Conservation (phyloP, 2,888 invertebrate species). For the Crepidodera aurea region DNA sequence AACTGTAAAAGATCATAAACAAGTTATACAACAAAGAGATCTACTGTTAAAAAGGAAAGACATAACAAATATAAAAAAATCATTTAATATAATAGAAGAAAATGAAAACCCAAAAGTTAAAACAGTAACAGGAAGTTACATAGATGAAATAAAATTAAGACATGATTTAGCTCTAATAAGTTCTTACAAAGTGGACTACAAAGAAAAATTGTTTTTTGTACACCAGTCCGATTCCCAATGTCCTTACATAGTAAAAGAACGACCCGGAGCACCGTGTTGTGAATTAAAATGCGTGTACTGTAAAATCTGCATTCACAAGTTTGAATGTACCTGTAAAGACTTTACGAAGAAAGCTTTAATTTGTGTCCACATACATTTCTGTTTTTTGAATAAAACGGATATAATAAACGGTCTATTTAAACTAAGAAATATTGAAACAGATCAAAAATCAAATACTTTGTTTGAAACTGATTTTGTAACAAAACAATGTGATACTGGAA, state of each 20-base stretch:
- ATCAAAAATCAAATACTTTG: not conserved
- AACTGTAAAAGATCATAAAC: not conserved
- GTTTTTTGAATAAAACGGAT: not conserved
- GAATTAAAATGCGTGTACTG: not conserved
- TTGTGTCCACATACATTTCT: constrained; percentile 3
- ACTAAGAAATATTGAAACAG: too few species aligned
- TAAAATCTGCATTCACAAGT: not conserved
- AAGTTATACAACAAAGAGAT: constrained; percentile 1
- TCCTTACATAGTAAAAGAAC: not conserved
- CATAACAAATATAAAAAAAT: not conserved
- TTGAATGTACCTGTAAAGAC: not conserved
- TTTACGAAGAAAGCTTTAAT: not conserved
- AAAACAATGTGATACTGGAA: too few species aligned
- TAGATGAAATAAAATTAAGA: not conserved
- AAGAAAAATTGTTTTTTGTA: not conserved
- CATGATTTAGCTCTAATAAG: not conserved
- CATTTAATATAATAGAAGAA: not conserved
- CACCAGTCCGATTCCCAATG: not conserved
- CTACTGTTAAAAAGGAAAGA: not conserved
- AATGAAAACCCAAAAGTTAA: not conserved
- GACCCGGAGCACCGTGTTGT: not conserved
- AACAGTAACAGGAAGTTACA: not conserved
- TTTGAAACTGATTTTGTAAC: too few species aligned
- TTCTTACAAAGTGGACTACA: not conserved
- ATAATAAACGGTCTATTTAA: not conserved